Percentiles rank a stretch among this genome's conserved stretches.
phyloP scores from a whole-genome alignment of 2,113 vertebrate genomes.

The Danionella cerebrum region DNA sequence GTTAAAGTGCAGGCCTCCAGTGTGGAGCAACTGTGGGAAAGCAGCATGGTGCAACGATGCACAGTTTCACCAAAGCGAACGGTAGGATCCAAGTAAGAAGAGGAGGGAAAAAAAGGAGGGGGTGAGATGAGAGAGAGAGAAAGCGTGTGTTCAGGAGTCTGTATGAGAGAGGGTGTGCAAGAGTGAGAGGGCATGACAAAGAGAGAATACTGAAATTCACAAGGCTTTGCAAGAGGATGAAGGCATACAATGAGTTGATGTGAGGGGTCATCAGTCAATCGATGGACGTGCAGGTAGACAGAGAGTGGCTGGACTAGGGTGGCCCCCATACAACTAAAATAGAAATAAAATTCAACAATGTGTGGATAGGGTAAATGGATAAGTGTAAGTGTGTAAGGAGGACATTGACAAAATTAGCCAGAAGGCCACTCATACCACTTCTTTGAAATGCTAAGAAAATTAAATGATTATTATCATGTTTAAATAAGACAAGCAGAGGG shows the following conservation, averaged over 20 bases:
- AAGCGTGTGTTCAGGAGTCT: neutral
- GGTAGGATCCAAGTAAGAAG: constrained; percentile 1
- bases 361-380: neutral
- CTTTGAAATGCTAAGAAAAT: no score
- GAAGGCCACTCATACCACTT: neutral
- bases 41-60: constrained; percentile 28
- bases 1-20: constrained; percentile 22
- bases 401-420: constrained; percentile 4
- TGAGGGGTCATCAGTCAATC: constrained; percentile 29
- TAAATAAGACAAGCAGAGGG: no score
- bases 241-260: constrained; percentile 9
- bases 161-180: neutral
- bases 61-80: neutral
- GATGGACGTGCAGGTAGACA: neutral
- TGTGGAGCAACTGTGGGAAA: constrained; percentile 22
- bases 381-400: neutral
- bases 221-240: neutral
- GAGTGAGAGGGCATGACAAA: neutral
- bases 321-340: constrained; percentile 23
- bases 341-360: constrained; percentile 8
- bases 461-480: no score
- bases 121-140: neutral
- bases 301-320: constrained; percentile 11
- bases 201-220: constrained; percentile 16
- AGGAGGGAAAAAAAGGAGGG: neutral